phyloP scores from a whole-genome alignment of 2,113 vertebrate genomes.

The Gambusia affinis region DNA sequence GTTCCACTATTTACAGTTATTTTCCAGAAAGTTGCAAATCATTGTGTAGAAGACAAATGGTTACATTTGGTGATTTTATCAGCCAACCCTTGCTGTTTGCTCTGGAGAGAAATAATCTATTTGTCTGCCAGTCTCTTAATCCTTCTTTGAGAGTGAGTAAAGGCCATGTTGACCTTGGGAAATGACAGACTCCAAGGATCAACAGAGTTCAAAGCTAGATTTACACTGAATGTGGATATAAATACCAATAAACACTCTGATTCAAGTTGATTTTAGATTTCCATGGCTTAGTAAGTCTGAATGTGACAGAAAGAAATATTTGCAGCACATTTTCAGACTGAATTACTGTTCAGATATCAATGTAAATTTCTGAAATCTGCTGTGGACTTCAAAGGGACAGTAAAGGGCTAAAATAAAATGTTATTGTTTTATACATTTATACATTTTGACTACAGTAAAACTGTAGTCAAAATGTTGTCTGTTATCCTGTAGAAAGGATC shows the following conservation, averaged over 20 bases:
- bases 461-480: background rate
- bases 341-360: slow-evolving; percentile 7
- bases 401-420: slow-evolving; percentile 9
- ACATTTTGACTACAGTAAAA: background rate
- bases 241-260: slow-evolving; percentile 12
- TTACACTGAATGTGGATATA: slow-evolving; percentile 10
- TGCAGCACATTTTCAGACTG: slow-evolving; percentile 2
- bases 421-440: background rate
- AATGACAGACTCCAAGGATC: slow-evolving; percentile 10
- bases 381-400: slow-evolving; percentile 26
- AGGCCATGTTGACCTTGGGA: slow-evolving; percentile 1
- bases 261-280: slow-evolving; percentile 28
- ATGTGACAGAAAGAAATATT: slow-evolving; percentile 33
- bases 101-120: slow-evolving; percentile 23
- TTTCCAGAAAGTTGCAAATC: background rate
- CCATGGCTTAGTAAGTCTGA: background rate
- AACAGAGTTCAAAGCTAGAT: slow-evolving; percentile 39
- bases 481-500: background rate
- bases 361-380: slow-evolving; percentile 33
- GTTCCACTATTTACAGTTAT: background rate
- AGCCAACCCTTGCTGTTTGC: background rate
- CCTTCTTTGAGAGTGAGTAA: slow-evolving; percentile 1
- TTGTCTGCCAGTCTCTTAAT: slow-evolving; percentile 21
- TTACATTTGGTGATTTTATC: background rate
- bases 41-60: background rate